Base-by-base conservation (phyloP, 2,797 vertebrate species). In the Eurystomus glaucurus region DNA sequence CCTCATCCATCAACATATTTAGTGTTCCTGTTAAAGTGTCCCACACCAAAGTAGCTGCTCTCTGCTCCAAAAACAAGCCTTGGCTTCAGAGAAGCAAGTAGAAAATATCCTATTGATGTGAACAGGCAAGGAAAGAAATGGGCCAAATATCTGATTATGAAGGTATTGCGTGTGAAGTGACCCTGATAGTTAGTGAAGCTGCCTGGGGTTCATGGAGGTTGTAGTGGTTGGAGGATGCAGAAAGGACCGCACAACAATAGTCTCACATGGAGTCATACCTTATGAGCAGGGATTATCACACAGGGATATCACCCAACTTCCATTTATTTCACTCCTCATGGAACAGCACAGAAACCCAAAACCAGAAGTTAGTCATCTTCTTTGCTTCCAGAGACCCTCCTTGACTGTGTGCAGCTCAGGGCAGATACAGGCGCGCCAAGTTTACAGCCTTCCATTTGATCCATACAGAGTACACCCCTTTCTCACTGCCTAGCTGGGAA, bases 381-480 rank as follows among this genome's bases (percentile, higher is more conserved):
- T 51, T 84, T 31, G 23, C 22, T 76, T 45, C 18, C 16, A 69
- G 37, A 72, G 41, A 70, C 2, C 6, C 6, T 74, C 79, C 43
- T 14, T 28, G 23, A n/a, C 43, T 13, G 1, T 15, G 20, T 18
- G 31, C 28, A 61, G 18, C 29, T 52, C 14, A 20, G 13, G 52
- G 33, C 33, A 79, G 45, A 72, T 33, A 17, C 35, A 65, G 35
- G 31, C 16, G 2, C 52, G 28, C 35, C 37, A 65, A 8, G 10
- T 23, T 91, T 64, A 33, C 9, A 75, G 11, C 22, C 50, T 61
- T 79, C 50, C 31, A 23, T 29, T 76, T 76, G 33, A 51, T 58
- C 54, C 41, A 7, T 37, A 4, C 0, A 0, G 21, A 29, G 7
- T 9, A 11, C 14, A 35, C 6, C 29, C 25, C 3, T 61, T 69